Evolutionary conservation across 1,140 invertebrate species (phyloP).

Genomic region (Musca vetustissima): DNA sequence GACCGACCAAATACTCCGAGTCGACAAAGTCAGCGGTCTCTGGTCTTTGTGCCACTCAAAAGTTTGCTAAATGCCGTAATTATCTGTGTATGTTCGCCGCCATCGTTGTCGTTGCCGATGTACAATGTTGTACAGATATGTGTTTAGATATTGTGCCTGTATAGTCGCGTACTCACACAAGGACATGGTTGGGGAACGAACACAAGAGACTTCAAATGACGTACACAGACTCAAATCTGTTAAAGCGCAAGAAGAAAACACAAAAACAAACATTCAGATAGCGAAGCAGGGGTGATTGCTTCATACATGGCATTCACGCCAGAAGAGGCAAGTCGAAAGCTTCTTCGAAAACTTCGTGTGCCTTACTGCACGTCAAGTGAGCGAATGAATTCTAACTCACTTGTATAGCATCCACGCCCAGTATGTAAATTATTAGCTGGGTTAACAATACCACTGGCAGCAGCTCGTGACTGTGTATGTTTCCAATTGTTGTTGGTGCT

Average conservation of each 20-base stretch:
- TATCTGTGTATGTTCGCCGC: too few relatives aligned
- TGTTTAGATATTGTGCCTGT: neutral
- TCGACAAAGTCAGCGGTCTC: neutral
- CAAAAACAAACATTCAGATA: too few relatives aligned
- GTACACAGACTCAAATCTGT: neutral
- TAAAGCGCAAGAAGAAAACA: too few relatives aligned
- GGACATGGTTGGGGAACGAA: neutral
- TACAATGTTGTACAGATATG: too few relatives aligned
- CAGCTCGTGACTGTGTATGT: neutral
- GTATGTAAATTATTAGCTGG: conserved; percentile 55
- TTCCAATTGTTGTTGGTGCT: neutral
- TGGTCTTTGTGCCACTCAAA: too few relatives aligned
- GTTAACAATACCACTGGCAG: conserved; percentile 25
- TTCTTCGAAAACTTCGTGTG: too few relatives aligned
- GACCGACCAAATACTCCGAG: neutral
- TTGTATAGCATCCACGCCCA: conserved; percentile 49
- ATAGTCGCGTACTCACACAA: neutral
- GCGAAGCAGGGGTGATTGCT: too few relatives aligned
- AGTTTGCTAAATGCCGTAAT: too few relatives aligned
- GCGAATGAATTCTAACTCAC: conserved; percentile 28
- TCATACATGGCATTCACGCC: too few relatives aligned
- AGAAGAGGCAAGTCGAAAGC: too few relatives aligned
- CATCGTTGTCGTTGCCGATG: too few relatives aligned
- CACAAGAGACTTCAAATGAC: neutral
- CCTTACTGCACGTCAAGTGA: neutral